Conservation (phyloP, 1,140 invertebrate species). For the Drosophila fuyamai region DNA sequence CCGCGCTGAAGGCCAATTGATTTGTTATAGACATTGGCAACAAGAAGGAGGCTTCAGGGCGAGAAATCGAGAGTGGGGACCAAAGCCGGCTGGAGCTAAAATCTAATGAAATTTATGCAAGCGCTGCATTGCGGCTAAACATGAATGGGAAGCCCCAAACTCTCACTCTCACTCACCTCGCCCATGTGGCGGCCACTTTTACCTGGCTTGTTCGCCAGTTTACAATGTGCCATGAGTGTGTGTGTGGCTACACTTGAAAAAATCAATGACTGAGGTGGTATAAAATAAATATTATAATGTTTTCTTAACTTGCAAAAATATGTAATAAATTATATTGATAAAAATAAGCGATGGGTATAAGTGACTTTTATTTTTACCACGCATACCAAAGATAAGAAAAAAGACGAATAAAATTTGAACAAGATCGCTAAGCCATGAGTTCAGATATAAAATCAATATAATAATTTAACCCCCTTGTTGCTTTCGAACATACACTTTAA, state of each 20-base stretch:
- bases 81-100: slow-evolving; percentile 52
- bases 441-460: too few species aligned
- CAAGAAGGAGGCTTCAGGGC: slow-evolving; percentile 8
- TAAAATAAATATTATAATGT: too few species aligned
- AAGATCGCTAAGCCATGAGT: too few species aligned
- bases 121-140: slow-evolving; percentile 75
- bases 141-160: slow-evolving; percentile 58
- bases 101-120: slow-evolving; percentile 82
- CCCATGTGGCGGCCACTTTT: slow-evolving; percentile 60
- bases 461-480: too few species aligned
- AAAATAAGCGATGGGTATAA: too few species aligned
- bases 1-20: slow-evolving; percentile 70
- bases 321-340: too few species aligned
- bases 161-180: slow-evolving; percentile 16
- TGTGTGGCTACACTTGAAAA: slow-evolving; percentile 25
- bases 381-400: too few species aligned
- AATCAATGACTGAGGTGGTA: neutral
- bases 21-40: slow-evolving; percentile 57
- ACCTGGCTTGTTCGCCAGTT: slow-evolving; percentile 56
- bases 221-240: slow-evolving; percentile 44
- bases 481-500: too few species aligned
- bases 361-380: too few species aligned
- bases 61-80: neutral
- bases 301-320: too few species aligned
- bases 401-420: too few species aligned